A percentile compares a stretch with the other conserved stretches of the same genome.
Evolutionary conservation across 2,888 invertebrate species (phyloP).

Genomic region (Mycalesis mineus): DNA sequence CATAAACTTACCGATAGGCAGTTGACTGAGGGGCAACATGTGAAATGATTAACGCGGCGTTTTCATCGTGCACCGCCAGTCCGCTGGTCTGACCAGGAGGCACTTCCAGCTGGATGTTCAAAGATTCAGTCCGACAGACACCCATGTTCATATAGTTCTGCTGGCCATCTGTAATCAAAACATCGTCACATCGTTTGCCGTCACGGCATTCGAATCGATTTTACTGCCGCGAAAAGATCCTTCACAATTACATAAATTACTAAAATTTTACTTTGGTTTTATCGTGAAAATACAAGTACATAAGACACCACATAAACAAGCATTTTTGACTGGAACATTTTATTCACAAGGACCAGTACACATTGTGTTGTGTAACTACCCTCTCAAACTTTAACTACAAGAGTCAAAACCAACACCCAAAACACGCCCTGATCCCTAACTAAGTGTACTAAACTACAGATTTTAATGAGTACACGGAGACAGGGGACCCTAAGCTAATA

Average conservation of each 20-base stretch:
- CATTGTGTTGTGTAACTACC: not conserved
- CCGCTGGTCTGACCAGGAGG: slow-evolving; percentile 69
- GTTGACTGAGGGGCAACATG: slow-evolving; percentile 68
- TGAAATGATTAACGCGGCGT: slow-evolving; percentile 56
- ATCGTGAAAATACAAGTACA: no score
- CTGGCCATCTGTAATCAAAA: slow-evolving; percentile 44
- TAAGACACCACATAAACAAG: no score
- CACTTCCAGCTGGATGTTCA: slow-evolving; percentile 68
- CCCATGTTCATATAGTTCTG: slow-evolving; percentile 70
- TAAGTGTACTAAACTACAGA: slow-evolving; percentile 13
- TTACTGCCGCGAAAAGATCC: no score
- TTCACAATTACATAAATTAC: no score
- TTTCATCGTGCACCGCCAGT: slow-evolving; percentile 64
- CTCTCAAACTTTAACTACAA: slow-evolving; percentile 11
- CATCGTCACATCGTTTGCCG: no score
- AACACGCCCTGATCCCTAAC: slow-evolving; percentile 20
- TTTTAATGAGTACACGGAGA: slow-evolving; percentile 27
- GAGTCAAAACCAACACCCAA: slow-evolving; percentile 12
- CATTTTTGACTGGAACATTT: no score
- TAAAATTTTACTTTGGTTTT: no score
- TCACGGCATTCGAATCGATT: no score
- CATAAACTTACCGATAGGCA: slow-evolving; percentile 57
- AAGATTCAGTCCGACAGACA: slow-evolving; percentile 64
- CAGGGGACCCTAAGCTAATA: slow-evolving; percentile 30
- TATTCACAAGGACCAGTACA: not conserved